Percentiles rank a stretch among this genome's conserved stretches.
These are phyloP conservation scores for Hedya salicella DNA, from an alignment of 2,888 invertebrate species.

Conservation along the genomic window DNA sequence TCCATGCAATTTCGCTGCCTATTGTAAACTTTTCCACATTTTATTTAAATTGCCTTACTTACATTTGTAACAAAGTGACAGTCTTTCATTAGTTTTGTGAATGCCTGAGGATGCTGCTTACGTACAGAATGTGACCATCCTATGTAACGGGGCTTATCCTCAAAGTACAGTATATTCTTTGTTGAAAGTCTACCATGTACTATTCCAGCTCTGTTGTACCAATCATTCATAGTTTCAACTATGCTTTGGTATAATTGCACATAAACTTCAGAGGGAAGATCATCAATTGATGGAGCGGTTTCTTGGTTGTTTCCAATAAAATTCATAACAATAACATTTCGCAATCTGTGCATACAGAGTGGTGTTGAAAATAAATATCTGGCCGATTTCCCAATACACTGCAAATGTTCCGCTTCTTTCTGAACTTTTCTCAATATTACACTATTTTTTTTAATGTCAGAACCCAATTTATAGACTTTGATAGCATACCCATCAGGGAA, in stretches of 20 bases:
- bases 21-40: too few relatives aligned
- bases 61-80: conserved; percentile 20
- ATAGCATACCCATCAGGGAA: too few relatives aligned
- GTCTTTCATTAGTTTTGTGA: conserved; percentile 17
- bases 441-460: too few relatives aligned
- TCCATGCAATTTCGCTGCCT: too few relatives aligned
- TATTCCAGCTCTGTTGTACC: conserved; percentile 1
- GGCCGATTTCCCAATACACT: too few relatives aligned
- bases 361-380: too few relatives aligned
- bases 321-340: neutral
- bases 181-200: conserved; percentile 15
- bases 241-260: neutral
- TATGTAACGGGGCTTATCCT: neutral
- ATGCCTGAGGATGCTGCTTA: conserved; percentile 6
- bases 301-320: neutral
- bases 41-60: neutral
- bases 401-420: too few relatives aligned
- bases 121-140: conserved; percentile 17
- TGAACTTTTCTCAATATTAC: too few relatives aligned
- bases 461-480: too few relatives aligned
- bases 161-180: neutral
- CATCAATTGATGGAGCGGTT: neutral
- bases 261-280: neutral
- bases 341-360: too few relatives aligned
- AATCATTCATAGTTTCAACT: neutral